Evolutionary conservation across 37 sponge, comb jelly and placozoan genomes (phyloP).

Genomic region (Cladorhizidae sp.): DNA sequence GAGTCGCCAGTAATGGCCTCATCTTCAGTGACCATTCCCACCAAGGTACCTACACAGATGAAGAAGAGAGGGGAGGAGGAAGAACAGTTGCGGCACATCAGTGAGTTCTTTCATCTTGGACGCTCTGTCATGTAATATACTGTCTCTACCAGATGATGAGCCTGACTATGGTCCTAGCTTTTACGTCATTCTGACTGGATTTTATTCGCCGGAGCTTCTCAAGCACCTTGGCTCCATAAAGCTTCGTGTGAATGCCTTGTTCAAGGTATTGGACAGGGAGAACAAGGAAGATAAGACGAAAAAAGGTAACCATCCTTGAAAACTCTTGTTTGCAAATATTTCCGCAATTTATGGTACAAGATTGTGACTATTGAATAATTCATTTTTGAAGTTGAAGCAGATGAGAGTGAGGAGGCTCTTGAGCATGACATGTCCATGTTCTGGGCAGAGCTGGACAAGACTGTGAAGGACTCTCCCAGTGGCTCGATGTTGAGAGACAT

Average conservation of each 20-base stretch:
- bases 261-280: constrained; percentile 32
- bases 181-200: constrained; percentile 71
- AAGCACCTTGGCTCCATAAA: constrained; percentile 17
- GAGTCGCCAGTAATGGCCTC: constrained; percentile 39
- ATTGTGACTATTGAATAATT: no score
- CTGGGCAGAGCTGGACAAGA: constrained; percentile 25
- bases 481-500: constrained; percentile 70
- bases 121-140: background rate
- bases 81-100: constrained; percentile 48
- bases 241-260: constrained; percentile 33
- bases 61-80: constrained; percentile 94
- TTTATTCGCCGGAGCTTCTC: constrained; percentile 37
- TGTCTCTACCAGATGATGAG: constrained; percentile 73
- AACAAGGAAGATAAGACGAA: background rate
- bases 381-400: constrained; percentile 13
- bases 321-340: background rate
- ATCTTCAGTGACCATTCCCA: constrained; percentile 59
- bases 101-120: constrained; percentile 23
- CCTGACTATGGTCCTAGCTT: constrained; percentile 74
- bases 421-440: constrained; percentile 24
- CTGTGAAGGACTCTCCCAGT: constrained; percentile 21
- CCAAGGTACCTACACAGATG: constrained; percentile 68
- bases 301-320: background rate
- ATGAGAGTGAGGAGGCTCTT: constrained; percentile 4
- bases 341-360: background rate